phyloP scores from a whole-genome alignment of 2,797 vertebrate genomes.

The Monodelphis domestica region DNA sequence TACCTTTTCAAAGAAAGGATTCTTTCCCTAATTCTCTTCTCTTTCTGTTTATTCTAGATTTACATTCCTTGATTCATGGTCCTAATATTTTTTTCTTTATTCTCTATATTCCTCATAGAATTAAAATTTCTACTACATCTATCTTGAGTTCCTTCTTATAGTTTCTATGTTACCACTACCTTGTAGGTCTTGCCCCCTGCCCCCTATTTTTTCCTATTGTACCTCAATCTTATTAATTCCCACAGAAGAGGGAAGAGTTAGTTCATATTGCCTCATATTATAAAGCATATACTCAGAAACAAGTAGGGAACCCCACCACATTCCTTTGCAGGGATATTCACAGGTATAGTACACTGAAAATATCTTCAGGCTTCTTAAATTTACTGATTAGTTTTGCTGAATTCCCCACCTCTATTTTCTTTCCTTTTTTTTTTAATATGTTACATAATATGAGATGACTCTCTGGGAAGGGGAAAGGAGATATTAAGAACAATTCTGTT shows the following conservation, averaged over 20 bases:
- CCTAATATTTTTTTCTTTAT: neutral
- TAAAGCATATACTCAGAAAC: neutral
- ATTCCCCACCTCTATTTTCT: neutral
- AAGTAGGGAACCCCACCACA: neutral
- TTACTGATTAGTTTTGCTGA: neutral
- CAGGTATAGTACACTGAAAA: neutral
- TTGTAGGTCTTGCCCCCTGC: too few relatives aligned
- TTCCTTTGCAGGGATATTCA: neutral
- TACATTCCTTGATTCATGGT: neutral
- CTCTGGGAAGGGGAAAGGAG: neutral
- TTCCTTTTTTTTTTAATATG: neutral
- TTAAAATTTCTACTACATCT: neutral
- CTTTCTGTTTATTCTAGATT: neutral
- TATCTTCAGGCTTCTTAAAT: neutral
- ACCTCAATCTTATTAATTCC: neutral
- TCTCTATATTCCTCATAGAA: neutral
- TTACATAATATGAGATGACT: neutral
- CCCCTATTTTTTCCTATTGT: neutral
- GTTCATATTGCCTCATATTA: neutral
- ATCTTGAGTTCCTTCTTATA: neutral
- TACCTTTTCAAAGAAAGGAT: neutral
- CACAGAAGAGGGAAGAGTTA: neutral
- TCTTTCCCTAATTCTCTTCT: neutral
- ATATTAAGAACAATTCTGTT: neutral
- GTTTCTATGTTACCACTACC: neutral